phyloP scores from a whole-genome alignment of 2,797 vertebrate genomes.

The Gephyroberyx darwinii region DNA sequence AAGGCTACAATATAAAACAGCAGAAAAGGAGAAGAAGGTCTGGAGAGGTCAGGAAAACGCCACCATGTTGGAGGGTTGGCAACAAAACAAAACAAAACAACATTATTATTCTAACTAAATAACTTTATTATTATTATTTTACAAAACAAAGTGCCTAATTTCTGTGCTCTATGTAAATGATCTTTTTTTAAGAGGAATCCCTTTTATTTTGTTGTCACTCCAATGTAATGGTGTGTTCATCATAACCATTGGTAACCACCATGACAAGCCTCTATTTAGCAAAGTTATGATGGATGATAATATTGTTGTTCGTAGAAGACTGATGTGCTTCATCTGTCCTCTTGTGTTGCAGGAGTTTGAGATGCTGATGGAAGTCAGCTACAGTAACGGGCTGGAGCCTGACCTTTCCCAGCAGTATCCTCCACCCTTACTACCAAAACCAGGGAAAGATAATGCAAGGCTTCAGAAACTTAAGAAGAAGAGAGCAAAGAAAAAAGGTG shows the following conservation, averaged over 20 bases:
- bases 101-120: too few relatives aligned
- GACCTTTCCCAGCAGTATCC: slow-evolving; percentile 78
- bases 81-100: not conserved
- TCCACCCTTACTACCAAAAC: slow-evolving; percentile 91
- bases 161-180: too few relatives aligned
- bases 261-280: not conserved
- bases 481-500: slow-evolving; percentile 82
- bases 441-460: slow-evolving; percentile 88
- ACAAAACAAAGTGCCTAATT: too few relatives aligned
- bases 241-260: not conserved
- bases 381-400: slow-evolving; percentile 72
- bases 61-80: not conserved
- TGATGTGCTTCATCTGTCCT: slow-evolving; percentile 45
- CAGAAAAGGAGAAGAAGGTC: not conserved
- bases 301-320: not conserved
- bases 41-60: not conserved
- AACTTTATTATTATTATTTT: too few relatives aligned
- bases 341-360: slow-evolving; percentile 68
- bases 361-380: slow-evolving; percentile 87
- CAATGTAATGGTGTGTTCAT: not conserved
- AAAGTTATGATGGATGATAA: not conserved
- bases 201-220: not conserved
- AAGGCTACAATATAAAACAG: not conserved
- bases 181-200: too few relatives aligned
- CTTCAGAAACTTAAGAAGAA: slow-evolving; percentile 92